phyloP scores from a whole-genome alignment of 1,140 invertebrate species.

The Bombus picipes region DNA sequence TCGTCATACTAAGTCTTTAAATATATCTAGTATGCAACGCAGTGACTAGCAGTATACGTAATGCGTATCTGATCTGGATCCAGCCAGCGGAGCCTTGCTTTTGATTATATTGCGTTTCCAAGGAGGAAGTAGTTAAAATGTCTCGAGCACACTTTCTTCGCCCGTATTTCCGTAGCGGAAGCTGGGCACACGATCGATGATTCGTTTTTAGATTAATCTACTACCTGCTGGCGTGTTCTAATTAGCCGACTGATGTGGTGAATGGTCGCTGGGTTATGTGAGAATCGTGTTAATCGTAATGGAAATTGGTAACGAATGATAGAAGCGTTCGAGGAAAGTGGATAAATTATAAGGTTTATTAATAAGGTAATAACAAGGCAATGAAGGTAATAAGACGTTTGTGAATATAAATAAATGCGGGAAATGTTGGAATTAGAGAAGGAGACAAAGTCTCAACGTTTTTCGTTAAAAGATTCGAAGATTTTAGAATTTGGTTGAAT shows the following conservation, averaged over 20 bases:
- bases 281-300: neutral
- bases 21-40: too few relatives aligned
- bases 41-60: constrained; percentile 3
- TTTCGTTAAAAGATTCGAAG: neutral
- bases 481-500: too few relatives aligned
- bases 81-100: constrained; percentile 21
- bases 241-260: constrained; percentile 35
- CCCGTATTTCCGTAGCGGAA: constrained; percentile 55
- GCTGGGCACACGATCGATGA: constrained; percentile 45
- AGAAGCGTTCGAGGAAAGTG: neutral
- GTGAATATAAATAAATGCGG: neutral
- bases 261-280: constrained; percentile 6
- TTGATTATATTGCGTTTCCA: constrained; percentile 36
- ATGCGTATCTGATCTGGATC: constrained; percentile 34
- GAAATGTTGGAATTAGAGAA: neutral
- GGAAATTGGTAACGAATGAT: neutral
- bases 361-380: neutral
- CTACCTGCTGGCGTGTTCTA: constrained; percentile 17
- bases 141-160: constrained; percentile 52
- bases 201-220: constrained; percentile 43
- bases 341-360: neutral
- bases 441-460: neutral
- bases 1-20: neutral
- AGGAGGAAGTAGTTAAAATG: constrained; percentile 59
- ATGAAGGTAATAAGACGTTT: neutral